Evolutionary conservation across 1,140 invertebrate species (phyloP).

Genomic region (Chelonus insularis): DNA sequence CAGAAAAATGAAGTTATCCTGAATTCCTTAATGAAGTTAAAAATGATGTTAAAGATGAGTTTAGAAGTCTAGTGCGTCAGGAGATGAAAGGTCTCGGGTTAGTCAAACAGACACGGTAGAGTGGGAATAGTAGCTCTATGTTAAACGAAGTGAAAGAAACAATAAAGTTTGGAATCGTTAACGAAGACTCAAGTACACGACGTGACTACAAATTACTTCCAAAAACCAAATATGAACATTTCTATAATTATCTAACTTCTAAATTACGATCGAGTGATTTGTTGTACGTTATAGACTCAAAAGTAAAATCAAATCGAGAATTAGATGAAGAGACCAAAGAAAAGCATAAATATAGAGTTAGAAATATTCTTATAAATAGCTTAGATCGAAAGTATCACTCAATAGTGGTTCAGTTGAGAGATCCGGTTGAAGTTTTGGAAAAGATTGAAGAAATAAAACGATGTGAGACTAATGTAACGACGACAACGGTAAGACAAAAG

Average conservation of each 20-base stretch:
- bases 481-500: conserved; percentile 17
- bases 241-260: conserved; percentile 27
- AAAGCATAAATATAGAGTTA: conserved; percentile 31
- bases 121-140: no score
- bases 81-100: no score
- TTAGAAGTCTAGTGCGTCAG: no score
- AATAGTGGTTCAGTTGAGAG: conserved; percentile 20
- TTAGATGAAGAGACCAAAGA: conserved; percentile 9
- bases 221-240: conserved; percentile 31
- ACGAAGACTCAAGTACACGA: conserved; percentile 20
- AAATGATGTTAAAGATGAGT: no score
- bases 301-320: not conserved
- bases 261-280: conserved; percentile 25
- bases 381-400: conserved; percentile 18
- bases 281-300: conserved; percentile 19
- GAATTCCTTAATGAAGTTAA: no score
- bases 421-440: conserved; percentile 25
- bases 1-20: no score
- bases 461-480: conserved; percentile 22
- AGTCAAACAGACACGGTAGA: no score
- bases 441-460: conserved; percentile 26
- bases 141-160: conserved; percentile 28
- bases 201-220: conserved; percentile 24
- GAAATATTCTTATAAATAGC: conserved; percentile 25
- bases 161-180: conserved; percentile 25